These are phyloP conservation scores for Phaethon lepturus DNA, from an alignment of 2,113 vertebrate species.

Conservation along the genomic window DNA sequence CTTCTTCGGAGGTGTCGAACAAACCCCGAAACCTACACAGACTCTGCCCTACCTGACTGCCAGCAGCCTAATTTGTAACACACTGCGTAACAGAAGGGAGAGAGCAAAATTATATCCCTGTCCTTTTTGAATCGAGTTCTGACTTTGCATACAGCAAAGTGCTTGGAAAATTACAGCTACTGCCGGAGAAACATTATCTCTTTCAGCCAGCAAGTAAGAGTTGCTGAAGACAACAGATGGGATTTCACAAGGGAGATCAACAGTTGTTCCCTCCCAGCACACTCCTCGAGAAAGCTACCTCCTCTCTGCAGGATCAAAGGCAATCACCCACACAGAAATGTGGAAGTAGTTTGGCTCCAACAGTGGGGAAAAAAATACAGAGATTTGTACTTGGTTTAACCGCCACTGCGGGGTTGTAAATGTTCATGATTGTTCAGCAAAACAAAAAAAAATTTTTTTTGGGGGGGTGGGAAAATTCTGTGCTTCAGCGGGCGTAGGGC, in stretches of 20 bases:
- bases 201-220: background rate
- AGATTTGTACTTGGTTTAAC: background rate
- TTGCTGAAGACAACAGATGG: conserved; percentile 40
- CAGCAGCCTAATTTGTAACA: background rate
- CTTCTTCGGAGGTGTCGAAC: rapidly evolving
- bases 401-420: background rate
- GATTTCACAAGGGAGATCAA: conserved; percentile 52
- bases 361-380: background rate
- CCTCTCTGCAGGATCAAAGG: background rate
- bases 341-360: background rate
- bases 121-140: background rate
- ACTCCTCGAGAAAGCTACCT: conserved; percentile 2
- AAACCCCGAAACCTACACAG: background rate
- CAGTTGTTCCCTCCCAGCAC: conserved; percentile 26
- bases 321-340: conserved; percentile 22
- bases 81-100: background rate
- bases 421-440: background rate
- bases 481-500: background rate
- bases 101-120: background rate
- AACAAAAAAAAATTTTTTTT: background rate
- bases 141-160: background rate
- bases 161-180: conserved; percentile 44
- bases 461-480: background rate
- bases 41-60: background rate
- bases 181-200: conserved; percentile 39